Conservation (phyloP, 2,113 vertebrate species). For the Spea multiplicata region DNA sequence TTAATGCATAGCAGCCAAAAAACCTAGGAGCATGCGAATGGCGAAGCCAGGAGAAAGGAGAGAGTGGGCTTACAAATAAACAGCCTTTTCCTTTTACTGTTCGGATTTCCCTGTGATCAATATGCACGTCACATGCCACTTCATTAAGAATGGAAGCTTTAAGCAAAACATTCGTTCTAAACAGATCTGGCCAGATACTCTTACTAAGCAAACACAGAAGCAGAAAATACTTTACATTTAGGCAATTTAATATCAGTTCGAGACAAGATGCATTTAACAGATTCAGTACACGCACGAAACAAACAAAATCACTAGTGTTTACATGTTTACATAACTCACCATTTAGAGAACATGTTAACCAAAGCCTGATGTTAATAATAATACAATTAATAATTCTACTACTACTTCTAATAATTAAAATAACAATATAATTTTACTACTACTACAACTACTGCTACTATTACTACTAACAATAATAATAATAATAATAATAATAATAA, state of each 20-base stretch:
- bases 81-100: slow-evolving; percentile 25
- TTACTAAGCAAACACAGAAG: slow-evolving; percentile 7
- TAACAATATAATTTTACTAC: too few species aligned
- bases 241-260: background rate
- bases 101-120: background rate
- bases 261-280: too few species aligned
- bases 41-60: background rate
- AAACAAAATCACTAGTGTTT: too few species aligned
- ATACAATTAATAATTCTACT: too few species aligned
- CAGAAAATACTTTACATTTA: background rate
- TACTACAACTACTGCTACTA: too few species aligned
- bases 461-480: too few species aligned
- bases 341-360: too few species aligned
- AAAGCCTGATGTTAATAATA: too few species aligned
- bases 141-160: slow-evolving; percentile 6
- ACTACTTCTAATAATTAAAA: too few species aligned
- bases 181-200: slow-evolving; percentile 1
- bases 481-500: too few species aligned
- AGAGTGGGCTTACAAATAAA: slow-evolving; percentile 15
- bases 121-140: background rate
- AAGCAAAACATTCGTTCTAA: background rate
- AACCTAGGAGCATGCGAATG: background rate
- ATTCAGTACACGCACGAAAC: too few species aligned
- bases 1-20: slow-evolving; percentile 39
- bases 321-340: too few species aligned